These are phyloP conservation scores for Spheniscus humboldti DNA, from an alignment of 2,797 vertebrate genomes.

Conservation along the genomic window DNA sequence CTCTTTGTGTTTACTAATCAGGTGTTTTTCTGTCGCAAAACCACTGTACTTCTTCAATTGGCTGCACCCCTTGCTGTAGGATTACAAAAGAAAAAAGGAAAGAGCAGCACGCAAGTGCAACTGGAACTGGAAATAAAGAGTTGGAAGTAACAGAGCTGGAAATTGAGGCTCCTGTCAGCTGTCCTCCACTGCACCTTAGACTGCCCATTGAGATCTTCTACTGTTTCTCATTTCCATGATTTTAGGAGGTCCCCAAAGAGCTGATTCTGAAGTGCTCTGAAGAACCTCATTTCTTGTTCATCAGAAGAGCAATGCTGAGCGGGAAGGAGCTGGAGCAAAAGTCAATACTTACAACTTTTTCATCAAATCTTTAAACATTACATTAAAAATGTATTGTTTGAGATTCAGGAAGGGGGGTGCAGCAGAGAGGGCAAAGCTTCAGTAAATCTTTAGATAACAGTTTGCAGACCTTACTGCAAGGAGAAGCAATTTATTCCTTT, in stretches of 20 bases:
- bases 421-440: background rate
- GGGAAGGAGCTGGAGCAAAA: background rate
- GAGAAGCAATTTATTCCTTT: background rate
- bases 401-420: background rate
- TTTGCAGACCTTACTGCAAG: background rate
- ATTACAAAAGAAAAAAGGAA: background rate
- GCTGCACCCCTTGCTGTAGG: background rate
- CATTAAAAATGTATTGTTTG: constrained; percentile 20
- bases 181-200: background rate
- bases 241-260: background rate
- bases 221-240: background rate
- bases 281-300: background rate
- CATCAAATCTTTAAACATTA: constrained; percentile 1
- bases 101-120: background rate
- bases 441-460: background rate
- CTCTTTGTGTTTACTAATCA: background rate
- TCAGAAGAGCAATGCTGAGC: background rate
- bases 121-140: background rate
- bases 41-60: background rate
- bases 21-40: background rate
- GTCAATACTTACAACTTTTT: constrained; percentile 50
- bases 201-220: background rate
- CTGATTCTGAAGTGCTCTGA: background rate
- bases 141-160: background rate
- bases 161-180: background rate